Evolutionary conservation across 1,140 invertebrate species (phyloP), one percentile per base, ranked within the genome.

Genomic region (Zaprionus nigranus): DNA sequence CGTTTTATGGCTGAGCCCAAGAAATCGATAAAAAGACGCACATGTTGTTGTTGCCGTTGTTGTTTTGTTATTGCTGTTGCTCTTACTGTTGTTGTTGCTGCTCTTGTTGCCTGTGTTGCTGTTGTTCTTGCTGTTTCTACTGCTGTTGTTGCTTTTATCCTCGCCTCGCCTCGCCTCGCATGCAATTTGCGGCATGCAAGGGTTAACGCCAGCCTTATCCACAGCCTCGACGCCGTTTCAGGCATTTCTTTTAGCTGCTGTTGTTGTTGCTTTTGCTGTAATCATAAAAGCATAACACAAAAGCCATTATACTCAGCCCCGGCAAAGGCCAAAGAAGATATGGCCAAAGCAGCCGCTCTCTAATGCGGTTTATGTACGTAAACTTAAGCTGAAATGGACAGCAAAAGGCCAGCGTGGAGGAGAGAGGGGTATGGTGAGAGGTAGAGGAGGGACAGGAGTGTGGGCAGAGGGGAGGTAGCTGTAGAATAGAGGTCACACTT

Each of bases 271-370:
- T 66, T 77, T 80, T 66, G 64, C 77, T 81, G 81, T 81, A 82
- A 86, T 87, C 83, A 87, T 86, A 86, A 86, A 80, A 87, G 83
- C 79, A 86, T 87, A 86, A 86, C 79, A 86, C 82, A 86, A 86
- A 85, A 87, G 83, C 82, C 83, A 87, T 86, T 82, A 79, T 76
- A 78, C 73, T 66, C 59, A 60, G 49, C 22, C 54, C 72, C 30
- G 53, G 51, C 66, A 49, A 63, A 61, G 58, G 59, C 58, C 51
- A 69, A 30, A 46, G 38, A 46, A 69, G 53, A 75, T 70, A 75
- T 63, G 53, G 34, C 66, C 28, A 38, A 69, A 61, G 59, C 59
- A 57, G 65, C 12, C 40, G 61, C 53, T 69, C 40, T 69, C 53
- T 69, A 69, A 69, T 75, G 40, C 62, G 66, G 59, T 58, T 38